Conservation (phyloP, 2,888 invertebrate species). For the Nezara viridula region DNA sequence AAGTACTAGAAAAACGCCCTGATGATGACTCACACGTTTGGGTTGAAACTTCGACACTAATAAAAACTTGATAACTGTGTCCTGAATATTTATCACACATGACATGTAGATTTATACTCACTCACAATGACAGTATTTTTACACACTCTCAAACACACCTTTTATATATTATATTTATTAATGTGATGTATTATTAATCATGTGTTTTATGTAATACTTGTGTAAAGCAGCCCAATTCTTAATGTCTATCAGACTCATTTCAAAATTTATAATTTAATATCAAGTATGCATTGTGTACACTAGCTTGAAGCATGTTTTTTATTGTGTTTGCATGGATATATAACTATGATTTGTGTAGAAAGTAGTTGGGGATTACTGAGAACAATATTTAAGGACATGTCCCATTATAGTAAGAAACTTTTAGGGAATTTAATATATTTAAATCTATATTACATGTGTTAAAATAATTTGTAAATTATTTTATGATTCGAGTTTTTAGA, state of each 20-base stretch:
- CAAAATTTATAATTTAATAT: slow-evolving; percentile 41
- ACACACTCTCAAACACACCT: neutral
- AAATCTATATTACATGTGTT: neutral
- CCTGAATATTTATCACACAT: too few relatives aligned
- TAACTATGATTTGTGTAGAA: slow-evolving; percentile 59
- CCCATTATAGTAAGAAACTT: slow-evolving; percentile 19
- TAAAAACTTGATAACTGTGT: too few relatives aligned
- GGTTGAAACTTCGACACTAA: too few relatives aligned
- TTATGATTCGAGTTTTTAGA: neutral
- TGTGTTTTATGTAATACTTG: slow-evolving; percentile 58
- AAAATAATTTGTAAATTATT: neutral
- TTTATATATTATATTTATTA: slow-evolving; percentile 45
- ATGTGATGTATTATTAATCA: slow-evolving; percentile 56
- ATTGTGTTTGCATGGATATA: slow-evolving; percentile 63
- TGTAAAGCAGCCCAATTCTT: slow-evolving; percentile 47
- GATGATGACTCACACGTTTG: too few relatives aligned
- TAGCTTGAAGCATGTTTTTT: slow-evolving; percentile 63
- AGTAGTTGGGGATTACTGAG: slow-evolving; percentile 55
- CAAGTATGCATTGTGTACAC: slow-evolving; percentile 63
- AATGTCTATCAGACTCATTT: slow-evolving; percentile 36
- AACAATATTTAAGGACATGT: neutral
- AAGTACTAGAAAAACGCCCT: too few relatives aligned
- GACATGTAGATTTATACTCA: neutral
- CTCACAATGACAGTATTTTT: neutral
- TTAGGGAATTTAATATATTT: neutral